Base-by-base conservation (phyloP, 2,113 vertebrate species). In the Misgurnus anguillicaudatus region DNA sequence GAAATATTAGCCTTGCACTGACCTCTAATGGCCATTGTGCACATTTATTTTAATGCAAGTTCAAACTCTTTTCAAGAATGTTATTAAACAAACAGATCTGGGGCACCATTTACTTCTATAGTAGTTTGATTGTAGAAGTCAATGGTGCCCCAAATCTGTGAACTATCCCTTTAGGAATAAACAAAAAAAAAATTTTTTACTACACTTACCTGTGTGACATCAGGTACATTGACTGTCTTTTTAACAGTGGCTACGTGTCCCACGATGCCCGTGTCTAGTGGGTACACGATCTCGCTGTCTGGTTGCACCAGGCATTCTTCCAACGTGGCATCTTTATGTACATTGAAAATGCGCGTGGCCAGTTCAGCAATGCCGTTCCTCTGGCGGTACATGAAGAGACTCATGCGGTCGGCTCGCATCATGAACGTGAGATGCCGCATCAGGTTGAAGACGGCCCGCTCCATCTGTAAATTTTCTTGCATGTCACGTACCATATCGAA, bases 231-330 rank as follows among this genome's bases (percentile, higher is more conserved):
- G 79, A 88, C 51, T 61, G 93, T 90, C 91, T 94, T 96, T 86
- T 96, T 97, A 63, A 88, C 89, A 24, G 93, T 91, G 16, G 94
- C 95, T 31, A 95, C 94, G 0, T 93, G 89, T 24, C 95, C 95
- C 86, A 97, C 90, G 4, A 97, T 90, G 64, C 95, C 95, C 75
- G 93, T 90, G 61, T 96, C 95, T 89, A 97, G 77, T 5, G 95
- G 95, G 77, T 95, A 97, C 21, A 96, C 94, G 0, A 97, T 95
- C 89, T 97, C 95, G 0, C 91, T 92, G 73, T 96, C 95, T 0
- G 95, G 94, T 3, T 14, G 62, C 84, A 97, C 94, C 86, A 97
- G 88, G 74, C 95, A 96, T 0, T 96, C 94, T 0, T 97, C 95
- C 0, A 94, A 83, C 9, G 14, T 5, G 0, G 94, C 86, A 31